Conservation (phyloP, 2,797 vertebrate genomes). For the Adelosebastes latens region DNA sequence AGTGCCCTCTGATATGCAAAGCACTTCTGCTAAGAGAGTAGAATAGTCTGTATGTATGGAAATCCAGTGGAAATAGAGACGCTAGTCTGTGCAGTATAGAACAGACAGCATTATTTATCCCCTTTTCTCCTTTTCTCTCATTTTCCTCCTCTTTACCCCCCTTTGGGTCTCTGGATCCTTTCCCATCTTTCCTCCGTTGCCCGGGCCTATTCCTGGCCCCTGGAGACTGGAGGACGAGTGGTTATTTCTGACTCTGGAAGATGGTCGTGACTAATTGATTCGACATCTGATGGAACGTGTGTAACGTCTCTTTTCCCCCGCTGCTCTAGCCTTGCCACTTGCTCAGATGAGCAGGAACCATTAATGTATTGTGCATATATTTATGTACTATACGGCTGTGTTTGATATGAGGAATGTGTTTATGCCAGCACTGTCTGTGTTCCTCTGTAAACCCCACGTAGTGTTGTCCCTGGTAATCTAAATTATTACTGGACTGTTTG, state of each 20-base stretch:
- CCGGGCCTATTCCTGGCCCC: conserved; percentile 69
- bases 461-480: conserved; percentile 76
- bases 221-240: conserved; percentile 69
- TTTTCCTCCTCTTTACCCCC: conserved; percentile 69
- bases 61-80: conserved; percentile 69
- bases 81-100: conserved; percentile 50
- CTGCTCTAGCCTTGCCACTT: conserved; percentile 66
- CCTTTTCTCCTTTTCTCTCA: conserved; percentile 54
- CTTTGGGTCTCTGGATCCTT: conserved; percentile 74
- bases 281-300: conserved; percentile 81
- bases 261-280: conserved; percentile 83
- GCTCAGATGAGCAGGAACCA: conserved; percentile 71
- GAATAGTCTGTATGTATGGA: conserved; percentile 53
- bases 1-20: conserved; percentile 81
- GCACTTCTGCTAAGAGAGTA: conserved; percentile 49
- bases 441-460: conserved; percentile 66
- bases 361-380: conserved; percentile 79
- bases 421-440: conserved; percentile 73
- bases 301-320: conserved; percentile 73
- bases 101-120: conserved; percentile 83
- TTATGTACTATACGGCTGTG: conserved; percentile 69
- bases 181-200: conserved; percentile 74
- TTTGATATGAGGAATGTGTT: conserved; percentile 80
- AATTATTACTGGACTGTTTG: conserved; percentile 81
- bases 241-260: conserved; percentile 80